Evolutionary conservation across 2,888 invertebrate genomes (phyloP).

Genomic region (Ophion obscuratus): DNA sequence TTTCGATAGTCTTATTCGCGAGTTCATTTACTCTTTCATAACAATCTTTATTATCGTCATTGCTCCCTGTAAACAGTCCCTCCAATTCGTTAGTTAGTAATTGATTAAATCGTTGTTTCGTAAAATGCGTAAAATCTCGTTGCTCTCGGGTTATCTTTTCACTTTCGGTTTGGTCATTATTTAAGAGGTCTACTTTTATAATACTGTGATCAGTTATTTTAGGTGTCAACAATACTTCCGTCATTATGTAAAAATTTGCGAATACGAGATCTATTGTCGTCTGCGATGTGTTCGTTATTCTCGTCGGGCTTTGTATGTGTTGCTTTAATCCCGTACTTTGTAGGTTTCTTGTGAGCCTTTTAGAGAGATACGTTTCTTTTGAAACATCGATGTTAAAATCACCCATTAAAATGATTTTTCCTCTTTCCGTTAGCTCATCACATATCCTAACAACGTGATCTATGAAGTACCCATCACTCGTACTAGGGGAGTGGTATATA

Average conservation of each 20-base stretch:
- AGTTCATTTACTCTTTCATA: neutral
- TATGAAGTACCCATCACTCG: neutral
- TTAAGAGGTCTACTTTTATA: no score
- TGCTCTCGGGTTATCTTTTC: no score
- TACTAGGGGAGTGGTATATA: conserved; percentile 20
- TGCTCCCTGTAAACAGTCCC: neutral
- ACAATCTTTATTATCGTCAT: neutral
- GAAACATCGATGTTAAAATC: neutral
- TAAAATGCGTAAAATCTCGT: no score
- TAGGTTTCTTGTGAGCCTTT: neutral
- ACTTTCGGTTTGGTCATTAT: no score
- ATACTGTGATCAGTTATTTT: no score
- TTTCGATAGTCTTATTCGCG: conserved; percentile 3
- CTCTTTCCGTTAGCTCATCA: neutral
- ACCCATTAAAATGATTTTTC: neutral
- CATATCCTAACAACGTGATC: neutral
- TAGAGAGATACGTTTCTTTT: neutral
- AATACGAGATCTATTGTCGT: no score
- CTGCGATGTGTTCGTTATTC: no score
- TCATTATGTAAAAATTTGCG: no score
- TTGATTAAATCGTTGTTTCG: no score
- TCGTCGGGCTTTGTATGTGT: neutral
- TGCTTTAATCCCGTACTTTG: conserved; percentile 12
- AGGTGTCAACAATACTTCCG: no score
- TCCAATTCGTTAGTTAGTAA: neutral